Conservation (phyloP, 1,140 invertebrate species). For the Diorhabda sublineata region DNA sequence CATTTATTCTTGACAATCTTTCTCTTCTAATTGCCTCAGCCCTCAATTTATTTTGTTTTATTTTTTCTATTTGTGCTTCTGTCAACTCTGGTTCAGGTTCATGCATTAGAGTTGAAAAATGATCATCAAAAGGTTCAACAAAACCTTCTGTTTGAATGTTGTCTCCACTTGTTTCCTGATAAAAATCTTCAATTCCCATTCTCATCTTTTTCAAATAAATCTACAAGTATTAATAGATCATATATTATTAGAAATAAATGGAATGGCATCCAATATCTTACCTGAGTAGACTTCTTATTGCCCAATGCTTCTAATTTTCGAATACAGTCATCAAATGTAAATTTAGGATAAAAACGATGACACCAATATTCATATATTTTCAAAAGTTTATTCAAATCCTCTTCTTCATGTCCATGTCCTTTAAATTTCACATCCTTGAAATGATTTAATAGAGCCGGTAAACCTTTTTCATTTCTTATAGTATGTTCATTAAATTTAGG, state of each 20-base stretch:
- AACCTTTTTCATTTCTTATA: slow-evolving; percentile 70
- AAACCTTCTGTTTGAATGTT: slow-evolving; percentile 30
- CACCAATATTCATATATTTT: slow-evolving; percentile 87
- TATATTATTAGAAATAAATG: slow-evolving; percentile 8
- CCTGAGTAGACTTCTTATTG: slow-evolving; percentile 60
- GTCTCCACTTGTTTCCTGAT: slow-evolving; percentile 27
- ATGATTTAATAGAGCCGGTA: slow-evolving; percentile 70
- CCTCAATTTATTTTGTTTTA: slow-evolving; percentile 38
- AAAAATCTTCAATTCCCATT: slow-evolving; percentile 31
- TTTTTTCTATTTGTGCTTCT: slow-evolving; percentile 41
- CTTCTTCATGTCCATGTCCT: slow-evolving; percentile 77
- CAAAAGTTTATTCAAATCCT: slow-evolving; percentile 78
- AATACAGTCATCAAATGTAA: slow-evolving; percentile 80
- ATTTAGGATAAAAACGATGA: slow-evolving; percentile 84
- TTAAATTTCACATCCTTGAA: slow-evolving; percentile 80
- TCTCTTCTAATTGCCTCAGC: slow-evolving; percentile 36
- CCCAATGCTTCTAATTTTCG: slow-evolving; percentile 78
- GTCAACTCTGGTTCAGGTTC: slow-evolving; percentile 26
- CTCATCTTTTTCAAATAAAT: slow-evolving; percentile 42
- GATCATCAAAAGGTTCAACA: slow-evolving; percentile 20
- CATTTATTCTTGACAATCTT: slow-evolving; percentile 26
- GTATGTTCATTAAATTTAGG: slow-evolving; percentile 68
- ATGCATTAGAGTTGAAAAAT: slow-evolving; percentile 31
- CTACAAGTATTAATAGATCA: slow-evolving; percentile 26
- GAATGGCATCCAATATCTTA: slow-evolving; percentile 19